Evolutionary conservation across 2,888 invertebrate species (phyloP).

Genomic region (Mycalesis mineus): DNA sequence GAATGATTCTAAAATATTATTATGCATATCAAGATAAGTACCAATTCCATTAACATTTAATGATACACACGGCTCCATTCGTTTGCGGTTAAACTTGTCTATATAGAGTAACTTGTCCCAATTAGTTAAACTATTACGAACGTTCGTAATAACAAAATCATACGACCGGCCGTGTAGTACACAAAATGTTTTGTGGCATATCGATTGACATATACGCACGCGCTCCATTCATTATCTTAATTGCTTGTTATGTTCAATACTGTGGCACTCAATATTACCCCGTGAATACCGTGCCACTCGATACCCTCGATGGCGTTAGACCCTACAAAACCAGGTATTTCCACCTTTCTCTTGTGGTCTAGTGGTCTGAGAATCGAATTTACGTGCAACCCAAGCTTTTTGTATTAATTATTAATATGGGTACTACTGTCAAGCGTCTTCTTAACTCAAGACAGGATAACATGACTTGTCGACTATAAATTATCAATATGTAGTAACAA

Average conservation of each 20-base stretch:
- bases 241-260: slow-evolving; percentile 22
- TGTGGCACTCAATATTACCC: neutral
- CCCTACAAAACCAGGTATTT: too few relatives aligned
- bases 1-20: neutral
- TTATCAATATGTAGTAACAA: too few relatives aligned
- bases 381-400: too few relatives aligned
- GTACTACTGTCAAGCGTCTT: too few relatives aligned
- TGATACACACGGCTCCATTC: neutral
- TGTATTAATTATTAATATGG: too few relatives aligned
- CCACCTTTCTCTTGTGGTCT: too few relatives aligned
- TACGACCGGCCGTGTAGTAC: neutral
- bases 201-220: slow-evolving; percentile 22
- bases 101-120: neutral
- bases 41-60: slow-evolving; percentile 2
- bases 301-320: too few relatives aligned
- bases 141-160: slow-evolving; percentile 10
- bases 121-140: neutral
- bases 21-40: neutral
- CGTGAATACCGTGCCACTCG: too few relatives aligned
- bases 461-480: too few relatives aligned
- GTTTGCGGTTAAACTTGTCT: neutral
- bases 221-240: slow-evolving; percentile 23
- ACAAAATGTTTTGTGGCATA: slow-evolving; percentile 3
- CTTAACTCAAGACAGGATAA: too few relatives aligned
- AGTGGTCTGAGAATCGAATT: too few relatives aligned